phyloP scores from a whole-genome alignment of 1,140 invertebrate species.

The Tribolium castaneum region DNA sequence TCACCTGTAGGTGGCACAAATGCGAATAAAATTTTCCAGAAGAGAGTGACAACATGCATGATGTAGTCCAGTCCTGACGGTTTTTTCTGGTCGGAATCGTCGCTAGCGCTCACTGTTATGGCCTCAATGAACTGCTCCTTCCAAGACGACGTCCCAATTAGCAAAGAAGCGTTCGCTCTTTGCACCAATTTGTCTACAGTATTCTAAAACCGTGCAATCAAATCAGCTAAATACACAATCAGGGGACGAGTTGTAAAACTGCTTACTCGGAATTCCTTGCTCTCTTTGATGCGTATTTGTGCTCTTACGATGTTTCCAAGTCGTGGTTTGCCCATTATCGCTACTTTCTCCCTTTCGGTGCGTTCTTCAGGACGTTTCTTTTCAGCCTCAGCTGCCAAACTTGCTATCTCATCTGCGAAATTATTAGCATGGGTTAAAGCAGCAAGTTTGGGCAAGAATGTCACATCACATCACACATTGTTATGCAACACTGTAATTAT shows the following conservation, averaged over 20 bases:
- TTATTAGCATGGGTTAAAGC: neutral
- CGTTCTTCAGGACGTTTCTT: conserved; percentile 71
- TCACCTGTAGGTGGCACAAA: conserved; percentile 95
- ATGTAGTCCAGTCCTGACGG: conserved; percentile 93
- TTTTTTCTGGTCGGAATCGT: conserved; percentile 71
- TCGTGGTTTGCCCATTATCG: conserved; percentile 89
- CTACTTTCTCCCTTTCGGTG: conserved; percentile 87
- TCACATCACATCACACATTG: neutral
- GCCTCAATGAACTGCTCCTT: conserved; percentile 98
- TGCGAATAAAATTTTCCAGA: conserved; percentile 98
- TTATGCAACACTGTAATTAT: neutral
- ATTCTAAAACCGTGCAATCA: conserved; percentile 72
- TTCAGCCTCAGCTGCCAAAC: conserved; percentile 71
- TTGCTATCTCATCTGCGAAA: conserved; percentile 69
- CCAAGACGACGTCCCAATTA: conserved; percentile 97
- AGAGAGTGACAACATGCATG: conserved; percentile 95
- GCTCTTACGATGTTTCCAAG: conserved; percentile 86
- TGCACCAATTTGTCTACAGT: conserved; percentile 98
- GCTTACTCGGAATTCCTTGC: conserved; percentile 96
- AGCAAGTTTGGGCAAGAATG: neutral
- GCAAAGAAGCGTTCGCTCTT: conserved; percentile 92
- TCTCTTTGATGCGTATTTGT: conserved; percentile 93
- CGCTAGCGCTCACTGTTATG: conserved; percentile 90
- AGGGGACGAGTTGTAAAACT: neutral
- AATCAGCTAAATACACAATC: neutral